Conservation (phyloP, 2,888 invertebrate genomes). For the Pimpla rufipes region DNA sequence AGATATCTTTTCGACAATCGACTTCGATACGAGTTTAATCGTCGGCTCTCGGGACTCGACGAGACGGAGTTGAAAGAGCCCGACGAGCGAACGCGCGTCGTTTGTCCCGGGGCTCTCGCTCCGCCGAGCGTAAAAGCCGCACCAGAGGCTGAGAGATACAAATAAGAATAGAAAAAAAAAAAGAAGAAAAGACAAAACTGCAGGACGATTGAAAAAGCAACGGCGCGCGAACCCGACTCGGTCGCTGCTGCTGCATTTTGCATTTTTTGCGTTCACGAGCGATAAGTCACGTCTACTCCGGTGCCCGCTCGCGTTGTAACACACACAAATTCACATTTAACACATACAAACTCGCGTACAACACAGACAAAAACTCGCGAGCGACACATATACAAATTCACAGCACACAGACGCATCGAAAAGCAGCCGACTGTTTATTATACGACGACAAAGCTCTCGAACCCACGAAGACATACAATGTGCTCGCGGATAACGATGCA, state of each 20-base stretch:
- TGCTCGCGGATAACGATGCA: constrained; percentile 52
- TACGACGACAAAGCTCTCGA: constrained; percentile 16
- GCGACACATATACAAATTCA: too few species aligned
- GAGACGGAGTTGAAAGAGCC: not conserved
- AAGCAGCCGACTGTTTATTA: not conserved
- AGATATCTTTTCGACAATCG: not conserved
- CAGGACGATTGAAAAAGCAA: constrained; percentile 34
- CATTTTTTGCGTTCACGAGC: constrained; percentile 8
- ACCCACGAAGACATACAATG: constrained; percentile 5
- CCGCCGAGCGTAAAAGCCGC: constrained; percentile 34
- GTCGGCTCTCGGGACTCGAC: not conserved
- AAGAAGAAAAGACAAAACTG: not conserved
- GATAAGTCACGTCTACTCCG: constrained; percentile 41
- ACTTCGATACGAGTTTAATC: not conserved
- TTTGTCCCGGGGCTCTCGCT: not conserved
- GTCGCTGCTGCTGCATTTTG: not conserved
- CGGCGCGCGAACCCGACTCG: constrained; percentile 17
- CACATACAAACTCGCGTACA: too few species aligned
- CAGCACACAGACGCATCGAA: too few species aligned
- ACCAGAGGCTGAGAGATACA: not conserved
- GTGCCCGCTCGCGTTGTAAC: constrained; percentile 34
- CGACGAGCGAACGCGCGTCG: not conserved
- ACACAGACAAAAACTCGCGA: too few species aligned
- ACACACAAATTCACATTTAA: not conserved
- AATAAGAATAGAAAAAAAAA: not conserved